A percentile compares a stretch with the other conserved stretches of the same genome.
Evolutionary conservation across 2,888 invertebrate genomes (phyloP).

Genomic region (Xylophagus ater): DNA sequence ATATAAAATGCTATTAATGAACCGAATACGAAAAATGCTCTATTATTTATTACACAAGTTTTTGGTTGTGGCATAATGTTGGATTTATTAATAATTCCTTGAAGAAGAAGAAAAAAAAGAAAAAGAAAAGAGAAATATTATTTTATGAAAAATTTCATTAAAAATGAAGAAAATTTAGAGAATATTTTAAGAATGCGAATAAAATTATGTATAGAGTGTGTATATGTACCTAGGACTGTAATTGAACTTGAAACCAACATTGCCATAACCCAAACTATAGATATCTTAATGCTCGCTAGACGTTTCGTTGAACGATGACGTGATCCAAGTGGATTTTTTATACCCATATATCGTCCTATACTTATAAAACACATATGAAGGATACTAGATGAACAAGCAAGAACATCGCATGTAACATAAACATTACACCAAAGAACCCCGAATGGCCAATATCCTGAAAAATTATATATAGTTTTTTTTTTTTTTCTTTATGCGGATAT

Average conservation of each 20-base stretch:
- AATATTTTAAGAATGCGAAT: neutral
- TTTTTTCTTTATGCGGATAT: no score
- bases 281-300: constrained; percentile 76
- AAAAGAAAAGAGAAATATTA: neutral
- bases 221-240: constrained; percentile 64
- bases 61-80: constrained; percentile 73
- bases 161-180: neutral
- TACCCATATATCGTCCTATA: constrained; percentile 75
- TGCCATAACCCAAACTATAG: constrained; percentile 83
- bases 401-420: constrained; percentile 89
- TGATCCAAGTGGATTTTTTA: constrained; percentile 78
- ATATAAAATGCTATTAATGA: constrained; percentile 90
- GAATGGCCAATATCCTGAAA: constrained; percentile 84
- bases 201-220: no score
- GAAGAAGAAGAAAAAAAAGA: constrained; percentile 4
- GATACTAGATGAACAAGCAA: constrained; percentile 91
- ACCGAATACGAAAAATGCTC: constrained; percentile 80
- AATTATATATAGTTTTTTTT: constrained; percentile 7
- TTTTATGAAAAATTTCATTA: neutral
- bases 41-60: constrained; percentile 71
- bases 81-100: constrained; percentile 60
- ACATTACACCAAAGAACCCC: constrained; percentile 88
- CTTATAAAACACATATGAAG: constrained; percentile 91
- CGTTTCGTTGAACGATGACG: constrained; percentile 74
- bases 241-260: constrained; percentile 80